Conservation (phyloP, 2,797 vertebrate species). For the Rhinogobio ventralis region DNA sequence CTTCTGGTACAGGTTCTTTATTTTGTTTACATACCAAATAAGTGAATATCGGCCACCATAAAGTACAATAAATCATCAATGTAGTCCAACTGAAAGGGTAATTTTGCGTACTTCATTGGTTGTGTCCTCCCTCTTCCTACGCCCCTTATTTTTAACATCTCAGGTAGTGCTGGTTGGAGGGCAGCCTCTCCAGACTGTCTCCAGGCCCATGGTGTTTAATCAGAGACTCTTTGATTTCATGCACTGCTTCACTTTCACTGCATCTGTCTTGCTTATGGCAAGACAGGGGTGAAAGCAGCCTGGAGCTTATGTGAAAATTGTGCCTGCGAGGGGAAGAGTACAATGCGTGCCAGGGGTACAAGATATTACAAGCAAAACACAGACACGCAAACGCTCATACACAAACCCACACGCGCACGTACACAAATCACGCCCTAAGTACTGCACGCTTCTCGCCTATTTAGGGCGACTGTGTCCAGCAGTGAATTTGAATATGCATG, state of each 20-base stretch:
- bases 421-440: constrained; percentile 74
- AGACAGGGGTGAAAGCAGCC: constrained; percentile 62
- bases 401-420: constrained; percentile 60
- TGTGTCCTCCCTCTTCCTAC: background rate
- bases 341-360: constrained; percentile 69
- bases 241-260: constrained; percentile 60
- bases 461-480: constrained; percentile 83
- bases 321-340: constrained; percentile 70
- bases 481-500: constrained; percentile 86
- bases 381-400: constrained; percentile 70
- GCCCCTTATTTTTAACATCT: constrained; percentile 23
- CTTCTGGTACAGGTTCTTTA: background rate
- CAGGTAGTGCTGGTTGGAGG: constrained; percentile 15
- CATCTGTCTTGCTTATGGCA: constrained; percentile 66
- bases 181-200: constrained; percentile 49
- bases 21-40: background rate
- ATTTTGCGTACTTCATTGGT: background rate
- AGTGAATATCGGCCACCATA: background rate
- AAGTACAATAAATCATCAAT: background rate
- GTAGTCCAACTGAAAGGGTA: background rate
- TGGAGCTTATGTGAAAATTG: constrained; percentile 69
- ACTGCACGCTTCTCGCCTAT: constrained; percentile 78
- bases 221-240: constrained; percentile 67
- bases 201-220: constrained; percentile 58
- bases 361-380: constrained; percentile 60